Conservation (phyloP, 2,113 vertebrate species). For the Corapipo altera region DNA sequence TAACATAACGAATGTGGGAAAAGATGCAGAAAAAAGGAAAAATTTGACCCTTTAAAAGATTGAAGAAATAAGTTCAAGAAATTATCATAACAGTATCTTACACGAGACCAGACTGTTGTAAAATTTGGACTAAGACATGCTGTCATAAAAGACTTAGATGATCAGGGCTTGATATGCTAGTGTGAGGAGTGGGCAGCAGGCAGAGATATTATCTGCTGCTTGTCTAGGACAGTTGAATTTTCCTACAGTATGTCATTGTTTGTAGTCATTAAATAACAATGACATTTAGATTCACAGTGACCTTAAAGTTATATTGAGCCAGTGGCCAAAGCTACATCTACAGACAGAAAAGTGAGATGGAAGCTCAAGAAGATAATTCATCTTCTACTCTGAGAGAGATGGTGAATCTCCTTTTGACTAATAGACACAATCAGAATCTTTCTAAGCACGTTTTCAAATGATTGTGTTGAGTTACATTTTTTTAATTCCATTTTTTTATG, state of each 20-base stretch:
- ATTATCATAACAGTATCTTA: not conserved
- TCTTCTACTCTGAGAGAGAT: not conserved
- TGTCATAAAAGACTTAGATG: not conserved
- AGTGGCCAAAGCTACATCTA: not conserved
- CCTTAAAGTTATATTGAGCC: not conserved
- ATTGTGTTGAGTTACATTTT: not conserved
- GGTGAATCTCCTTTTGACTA: not conserved
- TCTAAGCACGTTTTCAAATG: slow-evolving; percentile 11
- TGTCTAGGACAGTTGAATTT: not conserved
- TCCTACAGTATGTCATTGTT: not conserved
- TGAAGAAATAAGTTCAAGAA: not conserved
- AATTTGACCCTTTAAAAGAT: not conserved
- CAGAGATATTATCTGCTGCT: not conserved
- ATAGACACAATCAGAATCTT: slow-evolving; percentile 6
- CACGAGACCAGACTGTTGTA: not conserved
- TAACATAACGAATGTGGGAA: not conserved
- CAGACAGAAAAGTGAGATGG: not conserved
- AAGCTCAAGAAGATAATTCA: not conserved
- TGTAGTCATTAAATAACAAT: not conserved
- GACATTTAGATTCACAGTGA: not conserved
- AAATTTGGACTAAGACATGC: not conserved
- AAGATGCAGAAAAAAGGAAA: not conserved
- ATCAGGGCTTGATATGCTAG: not conserved
- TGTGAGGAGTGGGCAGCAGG: not conserved
- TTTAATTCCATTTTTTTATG: slow-evolving; percentile 12